phyloP scores from a whole-genome alignment of 1,140 invertebrate species.

The Augochlora pura region DNA sequence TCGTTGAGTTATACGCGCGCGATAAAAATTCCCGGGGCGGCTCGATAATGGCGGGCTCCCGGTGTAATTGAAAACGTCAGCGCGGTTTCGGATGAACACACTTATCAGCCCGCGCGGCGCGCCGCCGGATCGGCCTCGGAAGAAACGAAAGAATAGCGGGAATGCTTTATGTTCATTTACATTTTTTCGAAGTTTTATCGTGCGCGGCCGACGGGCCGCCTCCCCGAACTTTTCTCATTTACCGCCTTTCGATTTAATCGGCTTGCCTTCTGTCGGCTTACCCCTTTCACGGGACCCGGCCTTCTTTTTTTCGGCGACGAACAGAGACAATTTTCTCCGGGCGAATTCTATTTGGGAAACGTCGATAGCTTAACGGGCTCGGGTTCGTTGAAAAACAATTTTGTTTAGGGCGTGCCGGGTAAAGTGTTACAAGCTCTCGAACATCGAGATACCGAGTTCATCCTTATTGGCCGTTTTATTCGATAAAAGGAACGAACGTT shows the following conservation, averaged over 20 bases:
- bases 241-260: constrained; percentile 42
- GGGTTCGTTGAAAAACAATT: no score
- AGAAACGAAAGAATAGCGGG: background rate
- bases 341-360: background rate
- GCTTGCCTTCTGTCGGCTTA: background rate
- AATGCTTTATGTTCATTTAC: constrained; percentile 42
- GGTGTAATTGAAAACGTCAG: constrained; percentile 39
- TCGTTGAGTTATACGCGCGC: constrained; percentile 9
- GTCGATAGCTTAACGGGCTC: background rate
- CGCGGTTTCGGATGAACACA: constrained; percentile 13
- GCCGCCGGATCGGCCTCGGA: background rate
- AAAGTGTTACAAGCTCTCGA: no score
- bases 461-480: no score
- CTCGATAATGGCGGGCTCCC: background rate
- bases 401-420: no score
- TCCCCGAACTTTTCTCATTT: constrained; percentile 47
- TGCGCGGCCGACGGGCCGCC: constrained; percentile 4
- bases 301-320: background rate
- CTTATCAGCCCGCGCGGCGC: background rate
- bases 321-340: background rate
- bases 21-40: constrained; percentile 19
- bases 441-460: no score
- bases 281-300: background rate
- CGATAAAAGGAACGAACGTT: no score
- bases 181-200: constrained; percentile 46